These are phyloP conservation scores for Carassius carassius DNA, from an alignment of 2,113 vertebrate genomes.

Conservation along the genomic window DNA sequence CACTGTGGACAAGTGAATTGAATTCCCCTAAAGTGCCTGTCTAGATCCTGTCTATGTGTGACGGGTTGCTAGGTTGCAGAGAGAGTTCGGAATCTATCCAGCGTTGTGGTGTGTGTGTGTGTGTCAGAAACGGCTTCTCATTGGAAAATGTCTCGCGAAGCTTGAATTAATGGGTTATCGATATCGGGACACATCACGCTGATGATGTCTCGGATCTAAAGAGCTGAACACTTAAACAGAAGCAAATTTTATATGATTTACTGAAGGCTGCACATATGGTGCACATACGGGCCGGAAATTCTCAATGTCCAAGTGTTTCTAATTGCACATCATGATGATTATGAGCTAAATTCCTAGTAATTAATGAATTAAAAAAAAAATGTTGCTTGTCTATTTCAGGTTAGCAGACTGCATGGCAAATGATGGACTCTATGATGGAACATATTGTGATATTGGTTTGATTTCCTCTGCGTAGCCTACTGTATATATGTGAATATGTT, in stretches of 20 bases:
- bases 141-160: not conserved
- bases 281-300: not conserved
- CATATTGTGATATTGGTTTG: slow-evolving; percentile 18
- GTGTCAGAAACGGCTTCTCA: slow-evolving; percentile 1
- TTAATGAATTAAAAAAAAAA: slow-evolving; percentile 17
- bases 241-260: slow-evolving; percentile 7
- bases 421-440: slow-evolving; percentile 2
- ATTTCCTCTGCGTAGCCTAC: not conserved
- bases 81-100: slow-evolving; percentile 66
- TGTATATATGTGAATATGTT: not conserved
- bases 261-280: not conserved
- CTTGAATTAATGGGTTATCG: slow-evolving; percentile 27
- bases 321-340: not conserved
- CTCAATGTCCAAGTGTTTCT: slow-evolving; percentile 19
- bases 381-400: not conserved
- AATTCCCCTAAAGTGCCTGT: slow-evolving; percentile 78
- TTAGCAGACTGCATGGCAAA: slow-evolving; percentile 2
- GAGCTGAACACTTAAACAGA: not conserved
- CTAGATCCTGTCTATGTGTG: slow-evolving; percentile 75
- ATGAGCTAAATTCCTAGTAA: slow-evolving; percentile 4
- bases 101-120: slow-evolving; percentile 47
- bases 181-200: slow-evolving; percentile 1
- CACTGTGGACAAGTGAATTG: slow-evolving; percentile 74
- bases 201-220: not conserved
- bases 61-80: slow-evolving; percentile 67